Conservation (phyloP, 2,113 vertebrate genomes). For the Trinectes maculatus region DNA sequence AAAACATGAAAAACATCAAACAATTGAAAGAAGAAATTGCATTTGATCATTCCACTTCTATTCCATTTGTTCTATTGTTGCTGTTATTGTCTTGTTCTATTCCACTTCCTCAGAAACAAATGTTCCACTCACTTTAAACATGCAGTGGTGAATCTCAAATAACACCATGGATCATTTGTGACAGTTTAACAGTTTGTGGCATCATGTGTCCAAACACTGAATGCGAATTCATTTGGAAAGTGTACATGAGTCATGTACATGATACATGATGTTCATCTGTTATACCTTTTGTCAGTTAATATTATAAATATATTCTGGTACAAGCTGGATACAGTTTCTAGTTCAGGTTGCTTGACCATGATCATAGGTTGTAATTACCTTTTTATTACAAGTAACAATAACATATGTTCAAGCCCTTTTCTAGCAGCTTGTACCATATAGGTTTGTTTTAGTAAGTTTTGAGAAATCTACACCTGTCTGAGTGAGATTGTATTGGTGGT, state of each 20-base stretch:
- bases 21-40: neutral
- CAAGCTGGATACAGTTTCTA: too few species aligned
- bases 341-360: too few species aligned
- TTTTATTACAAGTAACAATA: too few species aligned
- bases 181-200: constrained; percentile 39
- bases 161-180: constrained; percentile 2
- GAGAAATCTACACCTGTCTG: too few species aligned
- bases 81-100: constrained; percentile 15
- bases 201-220: constrained; percentile 1
- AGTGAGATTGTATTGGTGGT: too few species aligned
- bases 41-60: too few species aligned
- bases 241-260: neutral
- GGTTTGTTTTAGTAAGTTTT: too few species aligned
- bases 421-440: too few species aligned
- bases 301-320: neutral
- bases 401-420: too few species aligned
- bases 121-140: constrained; percentile 25
- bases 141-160: constrained; percentile 33
- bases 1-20: neutral
- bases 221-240: neutral
- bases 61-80: too few species aligned
- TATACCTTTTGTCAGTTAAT: neutral
- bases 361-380: too few species aligned
- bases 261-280: neutral
- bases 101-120: neutral